These are phyloP conservation scores for Masticophis lateralis DNA, from an alignment of 2,797 vertebrate genomes.

Conservation along the genomic window DNA sequence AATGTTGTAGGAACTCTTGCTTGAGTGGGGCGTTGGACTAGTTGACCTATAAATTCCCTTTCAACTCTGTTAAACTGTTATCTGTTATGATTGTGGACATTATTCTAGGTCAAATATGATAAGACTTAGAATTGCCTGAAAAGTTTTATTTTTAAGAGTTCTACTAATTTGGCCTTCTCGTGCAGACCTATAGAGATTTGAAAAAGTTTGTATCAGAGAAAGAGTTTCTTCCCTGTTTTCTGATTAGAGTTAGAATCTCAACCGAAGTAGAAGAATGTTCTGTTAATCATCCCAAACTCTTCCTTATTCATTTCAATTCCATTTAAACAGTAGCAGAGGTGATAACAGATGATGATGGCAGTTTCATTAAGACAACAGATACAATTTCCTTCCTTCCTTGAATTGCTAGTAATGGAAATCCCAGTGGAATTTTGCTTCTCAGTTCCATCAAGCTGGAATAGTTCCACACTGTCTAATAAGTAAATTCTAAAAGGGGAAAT, in stretches of 20 bases:
- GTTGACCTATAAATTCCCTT: too few relatives aligned
- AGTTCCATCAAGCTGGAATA: neutral
- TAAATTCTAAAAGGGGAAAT: neutral
- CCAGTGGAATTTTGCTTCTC: neutral
- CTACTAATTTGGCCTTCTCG: neutral
- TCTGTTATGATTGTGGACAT: neutral
- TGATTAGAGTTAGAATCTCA: neutral
- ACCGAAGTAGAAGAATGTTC: neutral
- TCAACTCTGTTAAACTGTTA: too few relatives aligned
- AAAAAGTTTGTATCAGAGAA: neutral
- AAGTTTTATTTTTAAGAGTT: neutral
- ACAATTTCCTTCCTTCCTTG: neutral
- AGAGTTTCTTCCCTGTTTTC: neutral
- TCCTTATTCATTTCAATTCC: neutral
- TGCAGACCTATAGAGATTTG: neutral
- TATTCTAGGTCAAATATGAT: constrained; percentile 15
- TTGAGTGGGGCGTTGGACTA: too few relatives aligned
- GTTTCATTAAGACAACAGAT: neutral
- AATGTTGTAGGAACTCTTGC: too few relatives aligned
- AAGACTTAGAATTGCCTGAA: constrained; percentile 6
- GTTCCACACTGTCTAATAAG: neutral
- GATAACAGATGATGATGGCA: neutral
- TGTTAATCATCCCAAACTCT: neutral
- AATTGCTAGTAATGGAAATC: neutral
- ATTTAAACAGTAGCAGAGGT: neutral